Evolutionary conservation across 2,113 vertebrate genomes (phyloP).

Genomic region (Stigmatopora argus): DNA sequence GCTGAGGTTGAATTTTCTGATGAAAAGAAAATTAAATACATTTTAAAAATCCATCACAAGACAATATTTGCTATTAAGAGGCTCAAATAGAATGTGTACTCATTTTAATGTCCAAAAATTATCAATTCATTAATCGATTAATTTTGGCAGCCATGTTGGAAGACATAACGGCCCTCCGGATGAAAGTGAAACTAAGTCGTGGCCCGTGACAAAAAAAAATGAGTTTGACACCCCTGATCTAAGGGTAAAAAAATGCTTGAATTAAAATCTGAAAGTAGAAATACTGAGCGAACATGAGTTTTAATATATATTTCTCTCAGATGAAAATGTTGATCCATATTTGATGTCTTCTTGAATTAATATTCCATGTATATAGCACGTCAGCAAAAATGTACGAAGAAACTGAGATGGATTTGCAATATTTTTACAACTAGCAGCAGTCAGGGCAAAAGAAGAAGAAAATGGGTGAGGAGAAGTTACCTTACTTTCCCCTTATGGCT

Average conservation of each 20-base stretch:
- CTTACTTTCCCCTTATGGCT: constrained; percentile 19
- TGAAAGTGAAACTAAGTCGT: too few relatives aligned
- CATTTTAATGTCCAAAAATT: too few relatives aligned
- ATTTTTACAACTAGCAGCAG: neutral
- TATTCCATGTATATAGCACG: neutral
- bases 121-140: too few relatives aligned
- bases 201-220: too few relatives aligned
- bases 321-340: neutral
- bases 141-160: too few relatives aligned
- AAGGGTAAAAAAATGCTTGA: neutral
- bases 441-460: neutral
- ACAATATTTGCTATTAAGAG: too few relatives aligned
- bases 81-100: too few relatives aligned
- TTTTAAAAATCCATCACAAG: too few relatives aligned
- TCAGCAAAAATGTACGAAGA: neutral
- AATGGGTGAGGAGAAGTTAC: constrained; percentile 12
- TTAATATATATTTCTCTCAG: neutral
- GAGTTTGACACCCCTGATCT: too few relatives aligned
- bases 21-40: too few relatives aligned
- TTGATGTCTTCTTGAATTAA: neutral
- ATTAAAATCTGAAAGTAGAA: constrained; percentile 1
- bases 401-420: neutral
- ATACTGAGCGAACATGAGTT: neutral
- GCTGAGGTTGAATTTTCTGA: too few relatives aligned
- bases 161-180: too few relatives aligned